Conservation (phyloP, 2,888 invertebrate genomes). For the Catocala nupta region DNA sequence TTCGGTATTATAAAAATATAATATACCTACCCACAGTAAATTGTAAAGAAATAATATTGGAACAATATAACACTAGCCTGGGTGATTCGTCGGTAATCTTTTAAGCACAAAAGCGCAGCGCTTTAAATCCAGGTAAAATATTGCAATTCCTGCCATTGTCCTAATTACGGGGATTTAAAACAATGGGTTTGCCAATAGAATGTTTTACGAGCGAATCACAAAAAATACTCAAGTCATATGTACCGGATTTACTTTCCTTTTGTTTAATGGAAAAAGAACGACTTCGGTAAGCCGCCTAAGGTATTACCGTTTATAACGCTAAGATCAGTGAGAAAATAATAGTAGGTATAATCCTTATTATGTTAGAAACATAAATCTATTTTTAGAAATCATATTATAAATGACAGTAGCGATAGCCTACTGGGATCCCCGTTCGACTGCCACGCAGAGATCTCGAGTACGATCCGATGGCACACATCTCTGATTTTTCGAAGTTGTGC, state of each 20-base stretch:
- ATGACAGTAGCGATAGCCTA: no score
- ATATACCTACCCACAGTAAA: no score
- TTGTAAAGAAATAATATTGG: neutral
- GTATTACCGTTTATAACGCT: neutral
- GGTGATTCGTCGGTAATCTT: neutral
- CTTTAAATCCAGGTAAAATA: no score
- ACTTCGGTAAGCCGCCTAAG: neutral
- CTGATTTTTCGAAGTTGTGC: no score
- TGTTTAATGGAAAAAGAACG: neutral
- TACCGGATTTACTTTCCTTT: neutral
- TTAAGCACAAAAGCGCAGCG: neutral
- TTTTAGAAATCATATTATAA: no score
- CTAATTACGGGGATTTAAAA: conserved; percentile 3
- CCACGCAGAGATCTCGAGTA: no score
- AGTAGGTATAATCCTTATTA: no score
- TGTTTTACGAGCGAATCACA: neutral
- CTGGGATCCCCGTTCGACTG: no score
- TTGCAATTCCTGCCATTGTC: neutral
- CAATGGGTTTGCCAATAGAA: neutral
- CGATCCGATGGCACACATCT: no score
- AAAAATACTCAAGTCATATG: neutral
- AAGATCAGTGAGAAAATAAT: neutral
- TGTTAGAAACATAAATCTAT: no score
- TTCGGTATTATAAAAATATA: no score
- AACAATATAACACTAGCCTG: neutral